Percentiles rank a stretch among this genome's conserved stretches.
Evolutionary conservation across 2,113 vertebrate genomes (phyloP).

Genomic region (Chascanopsetta lugubris): DNA sequence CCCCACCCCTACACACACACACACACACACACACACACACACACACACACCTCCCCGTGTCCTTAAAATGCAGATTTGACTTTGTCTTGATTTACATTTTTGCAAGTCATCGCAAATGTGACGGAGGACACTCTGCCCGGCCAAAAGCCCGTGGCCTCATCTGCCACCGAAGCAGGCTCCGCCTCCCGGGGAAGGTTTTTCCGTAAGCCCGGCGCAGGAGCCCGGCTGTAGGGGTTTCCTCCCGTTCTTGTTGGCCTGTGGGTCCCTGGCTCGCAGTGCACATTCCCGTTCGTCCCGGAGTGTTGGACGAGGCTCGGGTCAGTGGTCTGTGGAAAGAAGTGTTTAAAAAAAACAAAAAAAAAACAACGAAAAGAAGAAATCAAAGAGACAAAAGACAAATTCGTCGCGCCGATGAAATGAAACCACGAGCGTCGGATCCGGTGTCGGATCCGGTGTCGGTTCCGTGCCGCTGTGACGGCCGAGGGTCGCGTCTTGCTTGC

Average conservation of each 20-base stretch:
- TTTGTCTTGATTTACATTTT: conserved; percentile 21
- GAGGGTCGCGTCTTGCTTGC: too few species aligned
- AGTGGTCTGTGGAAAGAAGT: conserved; percentile 1
- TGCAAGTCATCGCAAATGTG: conserved; percentile 1
- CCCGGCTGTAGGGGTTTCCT: background rate
- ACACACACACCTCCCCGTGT: too few species aligned
- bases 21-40: too few species aligned
- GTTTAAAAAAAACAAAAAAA: background rate
- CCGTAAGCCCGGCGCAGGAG: background rate
- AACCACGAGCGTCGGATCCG: too few species aligned
- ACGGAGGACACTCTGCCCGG: background rate
- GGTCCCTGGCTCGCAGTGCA: background rate
- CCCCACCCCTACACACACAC: too few species aligned
- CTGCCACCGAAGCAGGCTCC: background rate
- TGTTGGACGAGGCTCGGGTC: background rate
- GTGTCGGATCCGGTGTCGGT: too few species aligned
- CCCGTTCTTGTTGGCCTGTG: background rate
- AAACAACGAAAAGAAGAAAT: too few species aligned
- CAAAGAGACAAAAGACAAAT: too few species aligned
- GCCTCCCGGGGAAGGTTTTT: conserved; percentile 1
- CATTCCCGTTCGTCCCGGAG: conserved; percentile 7
- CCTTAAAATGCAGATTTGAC: conserved; percentile 6
- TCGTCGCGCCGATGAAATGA: too few species aligned
- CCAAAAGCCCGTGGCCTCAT: background rate
- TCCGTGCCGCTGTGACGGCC: too few species aligned